Evolutionary conservation across 2,113 vertebrate species (phyloP).

Genomic region (Crotophaga sulcirostris): DNA sequence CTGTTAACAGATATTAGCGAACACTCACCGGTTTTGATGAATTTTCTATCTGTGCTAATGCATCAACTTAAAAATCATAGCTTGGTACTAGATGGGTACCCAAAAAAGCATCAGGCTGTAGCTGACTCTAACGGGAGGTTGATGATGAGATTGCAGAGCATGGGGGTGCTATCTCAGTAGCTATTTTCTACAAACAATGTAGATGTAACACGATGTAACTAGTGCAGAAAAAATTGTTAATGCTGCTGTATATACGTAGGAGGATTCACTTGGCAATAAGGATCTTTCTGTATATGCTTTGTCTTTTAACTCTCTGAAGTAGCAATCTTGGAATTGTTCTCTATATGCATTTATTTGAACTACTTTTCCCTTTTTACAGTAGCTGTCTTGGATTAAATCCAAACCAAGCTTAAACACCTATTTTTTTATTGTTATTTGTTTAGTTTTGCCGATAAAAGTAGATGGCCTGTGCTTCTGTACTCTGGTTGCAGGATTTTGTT

Average conservation of each 20-base stretch:
- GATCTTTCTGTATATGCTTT: background rate
- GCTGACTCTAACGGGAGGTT: background rate
- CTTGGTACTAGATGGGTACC: background rate
- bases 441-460: background rate
- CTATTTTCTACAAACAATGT: slow-evolving; percentile 27
- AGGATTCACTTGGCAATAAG: background rate
- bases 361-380: background rate
- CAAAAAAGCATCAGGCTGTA: background rate
- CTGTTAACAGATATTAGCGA: background rate
- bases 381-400: background rate
- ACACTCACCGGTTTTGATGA: background rate
- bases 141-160: background rate
- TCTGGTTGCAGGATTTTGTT: background rate
- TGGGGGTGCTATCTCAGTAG: background rate
- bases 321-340: background rate
- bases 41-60: background rate
- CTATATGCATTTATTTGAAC: background rate
- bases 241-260: background rate
- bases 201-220: background rate
- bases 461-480: background rate
- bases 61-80: background rate
- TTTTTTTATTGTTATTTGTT: background rate
- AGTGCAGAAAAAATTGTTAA: background rate
- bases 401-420: background rate
- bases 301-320: background rate